These are phyloP conservation scores for Leptocoma aspasia DNA, from an alignment of 2,113 vertebrate genomes.

Conservation along the genomic window DNA sequence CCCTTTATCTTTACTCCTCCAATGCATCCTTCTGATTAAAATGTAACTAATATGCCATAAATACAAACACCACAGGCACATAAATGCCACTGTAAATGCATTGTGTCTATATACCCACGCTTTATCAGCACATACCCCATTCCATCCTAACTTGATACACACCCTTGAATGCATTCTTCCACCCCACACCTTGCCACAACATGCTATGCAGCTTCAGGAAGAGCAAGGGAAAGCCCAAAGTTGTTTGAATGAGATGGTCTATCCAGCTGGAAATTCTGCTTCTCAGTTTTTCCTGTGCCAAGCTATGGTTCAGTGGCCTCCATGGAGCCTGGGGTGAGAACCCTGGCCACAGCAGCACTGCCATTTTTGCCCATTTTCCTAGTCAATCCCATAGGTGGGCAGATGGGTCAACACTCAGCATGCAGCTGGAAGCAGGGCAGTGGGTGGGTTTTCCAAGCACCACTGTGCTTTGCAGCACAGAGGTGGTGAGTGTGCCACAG, in stretches of 20 bases:
- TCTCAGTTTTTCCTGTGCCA: neutral
- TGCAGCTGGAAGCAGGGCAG: rapidly evolving
- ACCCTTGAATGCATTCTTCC: neutral
- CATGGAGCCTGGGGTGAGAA: neutral
- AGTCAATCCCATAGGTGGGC: neutral
- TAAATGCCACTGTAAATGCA: neutral
- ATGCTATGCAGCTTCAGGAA: neutral
- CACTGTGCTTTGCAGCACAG: neutral
- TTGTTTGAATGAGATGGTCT: neutral
- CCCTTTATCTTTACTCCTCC: neutral
- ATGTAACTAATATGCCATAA: neutral
- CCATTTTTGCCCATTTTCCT: neutral
- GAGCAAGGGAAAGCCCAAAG: neutral
- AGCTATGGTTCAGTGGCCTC: neutral
- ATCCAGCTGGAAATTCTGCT: neutral
- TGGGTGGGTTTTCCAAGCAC: neutral
- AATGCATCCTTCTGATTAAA: neutral
- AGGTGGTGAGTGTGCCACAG: neutral
- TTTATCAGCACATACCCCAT: neutral
- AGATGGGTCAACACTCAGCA: neutral
- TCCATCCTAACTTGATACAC: neutral
- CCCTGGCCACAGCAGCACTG: neutral
- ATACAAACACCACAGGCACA: neutral
- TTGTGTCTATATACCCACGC: neutral
- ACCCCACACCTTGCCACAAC: neutral